A percentile compares a stretch with the other conserved stretches of the same genome.
These are phyloP conservation scores for Caradrina clavipalpis DNA, from an alignment of 2,888 invertebrate species.

Conservation along the genomic window DNA sequence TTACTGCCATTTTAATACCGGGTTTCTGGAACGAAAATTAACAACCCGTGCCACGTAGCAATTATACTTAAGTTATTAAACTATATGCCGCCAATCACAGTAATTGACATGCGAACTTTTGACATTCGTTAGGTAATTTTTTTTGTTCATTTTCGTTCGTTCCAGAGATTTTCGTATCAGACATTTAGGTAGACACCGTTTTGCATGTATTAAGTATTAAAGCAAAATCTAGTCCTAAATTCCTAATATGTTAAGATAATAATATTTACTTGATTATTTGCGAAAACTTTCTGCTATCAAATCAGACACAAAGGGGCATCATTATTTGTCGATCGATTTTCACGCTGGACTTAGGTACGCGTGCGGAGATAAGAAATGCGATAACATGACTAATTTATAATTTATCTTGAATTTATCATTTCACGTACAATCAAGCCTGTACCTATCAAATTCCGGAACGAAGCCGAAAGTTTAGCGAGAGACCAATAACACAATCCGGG, in stretches of 20 bases:
- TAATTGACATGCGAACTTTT: no score
- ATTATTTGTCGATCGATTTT: not conserved
- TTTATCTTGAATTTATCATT: slow-evolving; percentile 29
- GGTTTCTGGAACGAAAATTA: not conserved
- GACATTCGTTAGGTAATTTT: no score
- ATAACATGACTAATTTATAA: slow-evolving; percentile 22
- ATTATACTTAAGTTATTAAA: no score
- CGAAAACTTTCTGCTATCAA: not conserved
- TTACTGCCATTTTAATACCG: not conserved
- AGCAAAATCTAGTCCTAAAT: no score
- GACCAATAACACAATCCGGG: slow-evolving; percentile 7
- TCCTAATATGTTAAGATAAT: not conserved
- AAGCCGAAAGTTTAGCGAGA: slow-evolving; percentile 3
- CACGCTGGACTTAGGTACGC: not conserved
- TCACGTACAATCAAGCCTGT: no score
- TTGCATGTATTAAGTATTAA: no score
- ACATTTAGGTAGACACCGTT: no score
- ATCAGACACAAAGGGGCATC: slow-evolving; percentile 3
- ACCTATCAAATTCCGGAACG: slow-evolving; percentile 6
- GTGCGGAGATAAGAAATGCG: slow-evolving; percentile 7
- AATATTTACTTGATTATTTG: not conserved
- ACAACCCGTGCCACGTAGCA: not conserved
- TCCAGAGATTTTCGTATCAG: no score
- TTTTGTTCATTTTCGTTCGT: no score
- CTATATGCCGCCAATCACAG: no score